These are phyloP conservation scores for Smittia sp. DNA, from an alignment of 2,888 invertebrate genomes.

Conservation along the genomic window DNA sequence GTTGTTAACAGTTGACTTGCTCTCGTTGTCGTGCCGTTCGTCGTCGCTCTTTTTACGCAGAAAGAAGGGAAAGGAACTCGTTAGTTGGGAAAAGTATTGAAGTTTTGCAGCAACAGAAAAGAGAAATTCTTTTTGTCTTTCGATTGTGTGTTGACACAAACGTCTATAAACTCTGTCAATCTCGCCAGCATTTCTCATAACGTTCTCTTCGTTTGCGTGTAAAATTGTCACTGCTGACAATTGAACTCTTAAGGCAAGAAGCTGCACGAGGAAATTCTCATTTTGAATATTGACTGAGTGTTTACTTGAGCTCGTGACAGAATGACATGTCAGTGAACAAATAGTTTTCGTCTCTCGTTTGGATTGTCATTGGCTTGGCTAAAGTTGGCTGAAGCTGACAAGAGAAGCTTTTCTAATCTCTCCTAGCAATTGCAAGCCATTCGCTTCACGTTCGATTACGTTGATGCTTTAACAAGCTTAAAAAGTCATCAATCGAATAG, in stretches of 20 bases:
- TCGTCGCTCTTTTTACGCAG: neutral
- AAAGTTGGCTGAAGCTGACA: too few species aligned
- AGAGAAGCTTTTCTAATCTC: too few species aligned
- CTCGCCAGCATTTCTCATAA: constrained; percentile 15
- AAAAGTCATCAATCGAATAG: neutral
- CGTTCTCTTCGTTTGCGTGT: neutral
- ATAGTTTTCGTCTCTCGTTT: neutral
- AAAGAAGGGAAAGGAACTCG: neutral
- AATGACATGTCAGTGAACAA: neutral
- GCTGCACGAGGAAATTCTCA: neutral
- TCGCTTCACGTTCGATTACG: too few species aligned
- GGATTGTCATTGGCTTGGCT: too few species aligned
- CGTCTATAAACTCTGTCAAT: constrained; percentile 20
- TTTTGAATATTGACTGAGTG: neutral
- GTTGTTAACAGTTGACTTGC: constrained; percentile 20
- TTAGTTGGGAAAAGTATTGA: neutral
- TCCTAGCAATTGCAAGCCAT: too few species aligned
- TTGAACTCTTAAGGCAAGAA: too few species aligned
- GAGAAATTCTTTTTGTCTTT: neutral
- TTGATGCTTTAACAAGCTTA: neutral
- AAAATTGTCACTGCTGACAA: neutral
- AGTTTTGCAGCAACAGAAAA: neutral
- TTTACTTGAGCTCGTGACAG: constrained; percentile 13
- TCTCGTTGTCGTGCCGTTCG: neutral
- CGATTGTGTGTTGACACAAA: neutral